Percentiles rank a stretch among this genome's conserved stretches.
These are phyloP conservation scores for Drosophila macrospina DNA, from an alignment of 2,888 invertebrate genomes.

Conservation along the genomic window DNA sequence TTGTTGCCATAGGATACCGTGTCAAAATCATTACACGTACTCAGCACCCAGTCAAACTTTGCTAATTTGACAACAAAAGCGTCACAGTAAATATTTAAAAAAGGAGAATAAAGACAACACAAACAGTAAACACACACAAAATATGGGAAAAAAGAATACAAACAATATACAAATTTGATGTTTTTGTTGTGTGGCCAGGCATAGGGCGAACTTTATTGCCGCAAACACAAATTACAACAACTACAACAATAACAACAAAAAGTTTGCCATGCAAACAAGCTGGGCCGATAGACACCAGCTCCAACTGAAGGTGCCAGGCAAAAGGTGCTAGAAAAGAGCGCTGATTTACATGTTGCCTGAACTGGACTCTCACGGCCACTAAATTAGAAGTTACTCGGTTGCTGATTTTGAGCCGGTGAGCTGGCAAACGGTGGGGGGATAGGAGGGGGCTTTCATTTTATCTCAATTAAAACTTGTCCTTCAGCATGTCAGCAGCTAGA, in stretches of 20 bases:
- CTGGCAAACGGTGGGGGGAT: conserved; percentile 18
- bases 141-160: conserved; percentile 1
- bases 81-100: conserved; percentile 64
- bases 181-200: conserved; percentile 56
- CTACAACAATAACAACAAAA: conserved; percentile 45
- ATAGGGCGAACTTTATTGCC: conserved; percentile 68
- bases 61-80: conserved; percentile 57
- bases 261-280: conserved; percentile 68
- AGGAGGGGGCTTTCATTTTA: conserved; percentile 74
- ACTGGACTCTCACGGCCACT: conserved; percentile 75
- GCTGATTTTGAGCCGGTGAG: conserved; percentile 64
- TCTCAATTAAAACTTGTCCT: conserved; percentile 81
- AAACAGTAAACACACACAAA: conserved; percentile 20
- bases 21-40: conserved; percentile 50
- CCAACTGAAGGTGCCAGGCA: conserved; percentile 10
- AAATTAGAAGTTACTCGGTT: conserved; percentile 81
- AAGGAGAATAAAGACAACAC: conserved; percentile 9
- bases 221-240: conserved; percentile 75
- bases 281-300: conserved; percentile 23
- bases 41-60: conserved; percentile 37
- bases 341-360: conserved; percentile 76
- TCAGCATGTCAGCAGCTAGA: conserved; percentile 70
- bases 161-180: conserved; percentile 54
- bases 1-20: conserved; percentile 35
- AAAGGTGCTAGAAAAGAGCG: conserved; percentile 65